Evolutionary conservation across 2,113 vertebrate species (phyloP), one percentile per base, ranked within the genome.

Genomic region (Albula goreensis): DNA sequence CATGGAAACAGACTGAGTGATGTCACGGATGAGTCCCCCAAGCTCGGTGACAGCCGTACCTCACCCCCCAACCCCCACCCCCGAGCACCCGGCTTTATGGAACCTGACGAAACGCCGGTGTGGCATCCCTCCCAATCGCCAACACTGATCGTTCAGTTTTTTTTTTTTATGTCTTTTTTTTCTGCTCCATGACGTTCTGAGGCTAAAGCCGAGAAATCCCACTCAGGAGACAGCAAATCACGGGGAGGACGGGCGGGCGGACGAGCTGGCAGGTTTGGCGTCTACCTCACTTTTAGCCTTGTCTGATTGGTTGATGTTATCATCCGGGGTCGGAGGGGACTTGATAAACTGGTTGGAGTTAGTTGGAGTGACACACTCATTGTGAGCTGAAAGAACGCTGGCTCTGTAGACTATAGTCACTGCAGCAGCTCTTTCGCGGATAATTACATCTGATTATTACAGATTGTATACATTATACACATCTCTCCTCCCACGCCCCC

Each of bases 1-100:
- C 85, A 78, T 77, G 85, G 80, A 53, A 86, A 50, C 31, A 74
- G 85, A 74, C 80, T 53, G 50, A 81, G 85, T 60, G 60, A 31
- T 86, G 80, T 86, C 79, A 86, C 15, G 79, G 85, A 80, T 81
- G 85, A 86, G 53, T 51, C 85, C 63, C 51, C 80, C 60, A 25
- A n/a, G 12, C 80, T 82, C 17, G 63, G 49, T 51, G 85, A 85
- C 85, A 81, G 78, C 53, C 56, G 80, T 80, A 63, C 57, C 78
- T 74, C 70, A 6, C n/a, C 5, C n/a, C n/a, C 22, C 66, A 15
- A 7, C 63, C 70, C 19, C 70, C 70, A 15, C 60, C 15, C 60
- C 17, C 60, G 49, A 77, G 83, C 57, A 74, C 22, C 57, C n/a
- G 19, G 31, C 80, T 81, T 81, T 50, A 82, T 77, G 53, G 79